Evolutionary conservation across 2,113 vertebrate species (phyloP).

Genomic region (Laticauda laticaudata): DNA sequence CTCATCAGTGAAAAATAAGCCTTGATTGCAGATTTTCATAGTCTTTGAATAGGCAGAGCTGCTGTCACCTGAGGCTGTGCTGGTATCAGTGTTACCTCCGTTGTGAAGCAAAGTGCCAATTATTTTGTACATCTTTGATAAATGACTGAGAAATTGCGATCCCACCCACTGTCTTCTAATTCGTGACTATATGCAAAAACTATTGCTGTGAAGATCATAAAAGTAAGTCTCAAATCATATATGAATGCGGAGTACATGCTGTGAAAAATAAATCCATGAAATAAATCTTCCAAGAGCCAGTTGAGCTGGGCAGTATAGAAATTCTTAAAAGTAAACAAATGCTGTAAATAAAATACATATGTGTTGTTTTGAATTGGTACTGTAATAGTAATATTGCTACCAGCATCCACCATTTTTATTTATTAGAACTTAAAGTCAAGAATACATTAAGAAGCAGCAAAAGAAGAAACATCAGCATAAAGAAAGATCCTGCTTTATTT

Average conservation of each 20-base stretch:
- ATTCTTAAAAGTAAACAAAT: neutral
- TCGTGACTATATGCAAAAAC: neutral
- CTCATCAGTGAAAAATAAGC: neutral
- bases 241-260: neutral
- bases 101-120: constrained; percentile 7
- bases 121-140: constrained; percentile 10
- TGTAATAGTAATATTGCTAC: neutral
- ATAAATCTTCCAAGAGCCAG: neutral
- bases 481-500: neutral
- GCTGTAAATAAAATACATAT: neutral
- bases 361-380: neutral
- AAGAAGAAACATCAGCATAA: neutral
- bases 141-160: neutral
- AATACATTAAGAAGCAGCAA: neutral
- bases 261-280: neutral
- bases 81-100: neutral
- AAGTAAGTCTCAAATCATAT: neutral
- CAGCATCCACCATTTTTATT: neutral
- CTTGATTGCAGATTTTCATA: neutral
- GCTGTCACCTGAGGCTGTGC: neutral
- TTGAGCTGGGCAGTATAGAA: neutral
- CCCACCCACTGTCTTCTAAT: neutral
- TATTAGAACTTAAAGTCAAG: neutral
- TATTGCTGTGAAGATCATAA: neutral
- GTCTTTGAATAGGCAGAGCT: neutral